Conservation (phyloP, 2,113 vertebrate species). For the Pedionomus torquatus region DNA sequence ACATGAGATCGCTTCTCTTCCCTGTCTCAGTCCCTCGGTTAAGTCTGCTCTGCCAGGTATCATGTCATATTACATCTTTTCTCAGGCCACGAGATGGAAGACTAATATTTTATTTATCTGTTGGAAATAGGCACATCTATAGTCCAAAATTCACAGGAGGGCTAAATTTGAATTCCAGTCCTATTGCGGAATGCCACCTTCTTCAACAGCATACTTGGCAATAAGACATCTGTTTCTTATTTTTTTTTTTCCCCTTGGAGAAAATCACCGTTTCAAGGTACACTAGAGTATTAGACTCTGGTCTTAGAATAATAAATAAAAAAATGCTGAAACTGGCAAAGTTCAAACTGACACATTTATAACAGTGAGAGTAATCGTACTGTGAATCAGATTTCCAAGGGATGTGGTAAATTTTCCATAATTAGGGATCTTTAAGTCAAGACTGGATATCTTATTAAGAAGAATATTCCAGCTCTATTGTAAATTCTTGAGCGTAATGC, state of each 20-base stretch:
- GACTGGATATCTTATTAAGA: background rate
- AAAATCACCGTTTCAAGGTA: background rate
- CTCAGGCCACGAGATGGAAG: background rate
- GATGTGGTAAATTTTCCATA: background rate
- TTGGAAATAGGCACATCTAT: background rate
- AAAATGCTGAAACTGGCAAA: background rate
- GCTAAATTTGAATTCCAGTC: background rate
- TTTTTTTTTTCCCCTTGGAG: background rate
- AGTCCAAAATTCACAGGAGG: background rate
- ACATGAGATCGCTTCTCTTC: rapidly evolving
- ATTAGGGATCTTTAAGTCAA: slow-evolving; percentile 5
- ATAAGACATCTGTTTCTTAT: background rate
- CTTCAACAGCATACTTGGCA: background rate
- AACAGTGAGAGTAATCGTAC: background rate
- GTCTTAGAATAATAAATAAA: slow-evolving; percentile 8
- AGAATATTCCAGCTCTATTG: background rate
- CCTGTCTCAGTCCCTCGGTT: background rate
- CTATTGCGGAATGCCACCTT: background rate
- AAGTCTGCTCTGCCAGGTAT: background rate
- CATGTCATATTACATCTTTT: background rate
- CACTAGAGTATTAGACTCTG: background rate
- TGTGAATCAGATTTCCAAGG: background rate
- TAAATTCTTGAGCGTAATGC: background rate
- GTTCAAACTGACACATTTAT: slow-evolving; percentile 1
- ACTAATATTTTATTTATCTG: background rate